These are phyloP conservation scores for Crocodylus rhombifer DNA, from an alignment of 2,797 vertebrate genomes.

Conservation along the genomic window DNA sequence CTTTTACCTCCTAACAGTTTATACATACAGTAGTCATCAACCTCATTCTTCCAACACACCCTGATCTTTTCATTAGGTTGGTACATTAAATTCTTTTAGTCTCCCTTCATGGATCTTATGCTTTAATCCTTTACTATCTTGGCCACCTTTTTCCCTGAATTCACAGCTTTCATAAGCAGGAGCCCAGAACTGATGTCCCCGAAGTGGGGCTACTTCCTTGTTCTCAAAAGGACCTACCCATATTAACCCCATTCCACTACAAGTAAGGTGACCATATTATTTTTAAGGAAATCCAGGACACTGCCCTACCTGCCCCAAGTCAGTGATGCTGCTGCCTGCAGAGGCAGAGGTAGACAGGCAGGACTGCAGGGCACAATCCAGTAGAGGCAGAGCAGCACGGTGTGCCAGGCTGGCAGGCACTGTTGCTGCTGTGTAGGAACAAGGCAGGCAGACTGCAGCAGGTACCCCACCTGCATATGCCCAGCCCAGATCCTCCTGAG, in stretches of 20 bases:
- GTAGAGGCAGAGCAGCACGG: too few species aligned
- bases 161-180: neutral
- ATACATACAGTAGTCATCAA: neutral
- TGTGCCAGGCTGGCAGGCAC: too few species aligned
- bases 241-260: neutral
- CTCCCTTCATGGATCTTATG: neutral
- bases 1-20: constrained; percentile 15
- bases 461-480: too few species aligned
- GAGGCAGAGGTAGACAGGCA: too few species aligned
- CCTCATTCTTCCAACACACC: neutral
- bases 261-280: neutral
- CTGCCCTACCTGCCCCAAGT: too few species aligned
- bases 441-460: too few species aligned
- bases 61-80: constrained; percentile 37
- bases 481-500: too few species aligned
- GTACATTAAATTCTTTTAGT: neutral
- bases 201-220: neutral
- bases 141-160: neutral
- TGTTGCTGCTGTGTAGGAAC: too few species aligned
- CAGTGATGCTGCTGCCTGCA: too few species aligned
- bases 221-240: neutral
- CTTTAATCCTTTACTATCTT: neutral
- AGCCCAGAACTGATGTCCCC: neutral
- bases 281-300: too few species aligned
- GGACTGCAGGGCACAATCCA: too few species aligned